Percentiles rank a stretch among this genome's conserved stretches.
Evolutionary conservation across 1,140 invertebrate genomes (phyloP).

Genomic region (Anastatus disparis): DNA sequence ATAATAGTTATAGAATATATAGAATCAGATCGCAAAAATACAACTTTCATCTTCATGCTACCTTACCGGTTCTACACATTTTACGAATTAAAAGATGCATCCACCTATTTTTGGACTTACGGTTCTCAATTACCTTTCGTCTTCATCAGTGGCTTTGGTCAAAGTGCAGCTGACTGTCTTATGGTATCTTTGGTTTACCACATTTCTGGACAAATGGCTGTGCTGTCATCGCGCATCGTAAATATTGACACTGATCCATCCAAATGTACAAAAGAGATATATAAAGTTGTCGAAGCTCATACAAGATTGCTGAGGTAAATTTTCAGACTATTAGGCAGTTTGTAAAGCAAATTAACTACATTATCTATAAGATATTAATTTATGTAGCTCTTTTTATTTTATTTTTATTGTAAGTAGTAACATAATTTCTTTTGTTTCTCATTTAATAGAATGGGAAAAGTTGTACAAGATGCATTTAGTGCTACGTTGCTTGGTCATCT

Average conservation of each 20-base stretch:
- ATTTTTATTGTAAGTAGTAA: too few relatives aligned
- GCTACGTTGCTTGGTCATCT: constrained; percentile 52
- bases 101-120: constrained; percentile 49
- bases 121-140: constrained; percentile 49
- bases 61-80: constrained; percentile 53
- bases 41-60: constrained; percentile 45
- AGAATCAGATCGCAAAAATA: constrained; percentile 25
- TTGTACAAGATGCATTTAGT: constrained; percentile 50
- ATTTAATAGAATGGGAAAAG: constrained; percentile 50
- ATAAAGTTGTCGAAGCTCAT: constrained; percentile 46
- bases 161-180: constrained; percentile 49
- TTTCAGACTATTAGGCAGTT: too few relatives aligned
- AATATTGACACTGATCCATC: constrained; percentile 40
- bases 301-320: constrained; percentile 52
- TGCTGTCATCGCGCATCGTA: constrained; percentile 51
- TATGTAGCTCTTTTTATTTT: too few relatives aligned
- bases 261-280: constrained; percentile 42
- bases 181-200: constrained; percentile 57
- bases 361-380: too few relatives aligned
- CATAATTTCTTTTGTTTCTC: too few relatives aligned
- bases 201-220: constrained; percentile 55
- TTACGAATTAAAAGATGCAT: constrained; percentile 46
- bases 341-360: too few relatives aligned
- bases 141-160: constrained; percentile 48
- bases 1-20: constrained; percentile 20